Percentiles rank a stretch among this genome's conserved stretches.
phyloP scores from a whole-genome alignment of 1,140 invertebrate genomes.

The Cheumatopsyche charites region DNA sequence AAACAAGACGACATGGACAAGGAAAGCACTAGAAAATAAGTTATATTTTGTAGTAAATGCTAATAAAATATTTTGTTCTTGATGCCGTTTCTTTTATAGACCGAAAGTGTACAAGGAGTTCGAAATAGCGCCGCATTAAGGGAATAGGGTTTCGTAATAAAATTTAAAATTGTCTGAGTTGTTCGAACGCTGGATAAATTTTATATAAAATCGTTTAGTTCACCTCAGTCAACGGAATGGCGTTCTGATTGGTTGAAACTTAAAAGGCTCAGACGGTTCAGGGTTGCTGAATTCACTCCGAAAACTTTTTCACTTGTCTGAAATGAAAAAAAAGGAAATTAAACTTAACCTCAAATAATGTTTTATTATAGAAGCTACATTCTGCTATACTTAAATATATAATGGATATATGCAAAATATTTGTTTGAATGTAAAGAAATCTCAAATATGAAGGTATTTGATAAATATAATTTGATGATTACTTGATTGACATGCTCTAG shows the following conservation, averaged over 20 bases:
- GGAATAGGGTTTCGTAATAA: not conserved
- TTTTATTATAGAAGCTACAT: too few species aligned
- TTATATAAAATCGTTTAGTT: constrained; percentile 38
- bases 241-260: constrained; percentile 31
- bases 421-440: too few species aligned
- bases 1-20: constrained; percentile 56
- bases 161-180: constrained; percentile 9
- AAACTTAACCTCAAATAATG: too few species aligned
- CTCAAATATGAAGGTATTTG: too few species aligned
- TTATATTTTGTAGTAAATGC: too few species aligned
- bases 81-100: not conserved
- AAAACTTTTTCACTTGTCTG: too few species aligned
- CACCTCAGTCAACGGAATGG: constrained; percentile 12
- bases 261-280: constrained; percentile 3
- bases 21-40: not conserved
- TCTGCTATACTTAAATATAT: too few species aligned
- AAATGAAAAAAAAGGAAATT: too few species aligned
- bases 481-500: too few species aligned
- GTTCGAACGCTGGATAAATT: constrained; percentile 31
- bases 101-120: not conserved
- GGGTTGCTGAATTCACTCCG: not conserved
- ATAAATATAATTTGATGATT: too few species aligned
- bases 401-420: too few species aligned
- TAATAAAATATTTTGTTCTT: constrained; percentile 1
- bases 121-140: not conserved